Evolutionary conservation across 1,140 invertebrate species (phyloP), one percentile per base, ranked within the genome.

Genomic region (Gerris buenoi): DNA sequence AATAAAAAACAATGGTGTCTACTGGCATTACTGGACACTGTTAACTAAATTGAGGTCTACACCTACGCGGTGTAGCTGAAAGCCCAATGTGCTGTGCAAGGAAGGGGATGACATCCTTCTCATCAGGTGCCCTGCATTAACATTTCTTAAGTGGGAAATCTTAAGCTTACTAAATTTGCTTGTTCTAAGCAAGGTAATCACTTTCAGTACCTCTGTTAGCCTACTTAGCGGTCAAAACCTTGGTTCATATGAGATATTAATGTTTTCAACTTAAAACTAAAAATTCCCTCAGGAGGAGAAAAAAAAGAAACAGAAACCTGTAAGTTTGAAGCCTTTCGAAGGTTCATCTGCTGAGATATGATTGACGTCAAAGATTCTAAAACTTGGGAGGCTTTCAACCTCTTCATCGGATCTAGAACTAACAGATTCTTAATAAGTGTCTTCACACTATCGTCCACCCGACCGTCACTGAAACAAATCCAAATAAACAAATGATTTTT

Each of bases 371-470:
- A 74, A 22, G 75, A 73, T 71, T 82, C 80, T n/a, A 85, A 72
- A 2, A 86, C 83, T 76, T 86, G 80, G 2, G 76, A 69, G 1
- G 85, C 84, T 14, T 83, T 85, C 68, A 84, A 75, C 66, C 85
- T 75, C 58, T 78, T 76, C 60, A 75, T 74, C 22, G 85, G 82
- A 73, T 86, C 80, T 67, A 85, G 75, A 66, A 82, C 77, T 56
- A 87, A 73, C 22, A 87, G 75, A 33, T 80, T 79, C 70, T 75
- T 74, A 59, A 87, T 85, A 23, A 87, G 75, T 29, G 74, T 72
- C 68, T 79, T 80, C 2, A 84, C 83, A 66, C 78, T 78, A 27
- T 83, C 81, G 15, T 79, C 81, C 2, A 86, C 82, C 67, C 80
- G 77, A 1, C 79, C 81, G 74, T 86, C 84, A 71, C 83, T 82